These are phyloP conservation scores for Galeopsomyia nigrocyanea DNA, from an alignment of 2,888 invertebrate genomes.

Conservation along the genomic window DNA sequence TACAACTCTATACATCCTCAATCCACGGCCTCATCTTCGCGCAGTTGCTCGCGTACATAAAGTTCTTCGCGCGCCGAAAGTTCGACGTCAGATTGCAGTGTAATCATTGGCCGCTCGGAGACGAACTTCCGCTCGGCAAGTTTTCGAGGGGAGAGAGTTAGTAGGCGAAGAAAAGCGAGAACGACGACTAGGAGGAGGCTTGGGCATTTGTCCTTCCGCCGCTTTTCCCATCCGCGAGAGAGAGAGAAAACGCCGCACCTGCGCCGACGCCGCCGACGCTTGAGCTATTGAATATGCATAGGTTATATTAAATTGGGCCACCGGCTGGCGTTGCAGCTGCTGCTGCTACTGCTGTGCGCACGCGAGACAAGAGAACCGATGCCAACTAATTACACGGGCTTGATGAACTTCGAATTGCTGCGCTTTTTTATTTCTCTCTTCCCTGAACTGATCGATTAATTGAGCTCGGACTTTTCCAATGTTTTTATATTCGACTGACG, in stretches of 20 bases:
- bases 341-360: conserved; percentile 13
- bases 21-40: background rate
- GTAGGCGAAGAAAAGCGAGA: conserved; percentile 47
- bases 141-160: conserved; percentile 45
- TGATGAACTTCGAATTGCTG: conserved; percentile 36
- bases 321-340: conserved; percentile 50
- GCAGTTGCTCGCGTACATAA: conserved; percentile 43
- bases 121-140: conserved; percentile 53
- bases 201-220: conserved; percentile 39
- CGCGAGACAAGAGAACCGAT: conserved; percentile 41
- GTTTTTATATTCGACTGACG: too few species aligned
- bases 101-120: conserved; percentile 55
- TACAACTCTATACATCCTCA: too few species aligned
- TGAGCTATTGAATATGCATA: conserved; percentile 64
- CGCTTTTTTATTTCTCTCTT: background rate
- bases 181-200: conserved; percentile 39
- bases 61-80: conserved; percentile 45
- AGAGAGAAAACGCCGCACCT: conserved; percentile 11
- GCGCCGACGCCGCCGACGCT: conserved; percentile 22
- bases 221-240: conserved; percentile 28
- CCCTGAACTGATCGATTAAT: background rate
- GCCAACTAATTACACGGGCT: conserved; percentile 40
- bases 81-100: conserved; percentile 58
- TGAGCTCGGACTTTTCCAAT: too few species aligned
- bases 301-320: conserved; percentile 63